Base-by-base conservation (phyloP, 1,140 invertebrate genomes). In the Acromyrmex echinatior region DNA sequence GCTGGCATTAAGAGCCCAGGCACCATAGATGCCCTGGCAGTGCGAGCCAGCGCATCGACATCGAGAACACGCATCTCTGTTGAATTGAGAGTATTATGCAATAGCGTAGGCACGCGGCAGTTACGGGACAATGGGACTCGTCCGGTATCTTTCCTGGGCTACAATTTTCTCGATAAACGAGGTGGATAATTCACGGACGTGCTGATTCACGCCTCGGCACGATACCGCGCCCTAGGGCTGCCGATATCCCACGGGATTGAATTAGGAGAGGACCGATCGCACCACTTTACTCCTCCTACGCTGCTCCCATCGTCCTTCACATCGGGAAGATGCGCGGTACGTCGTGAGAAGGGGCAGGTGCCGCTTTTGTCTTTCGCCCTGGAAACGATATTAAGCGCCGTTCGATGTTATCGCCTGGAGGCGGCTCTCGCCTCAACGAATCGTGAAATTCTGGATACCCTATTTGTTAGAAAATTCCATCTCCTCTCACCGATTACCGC, bases 251-350 rank as follows among this genome's bases (percentile, higher is more conserved):
- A 90, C 84, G 90, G 90, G 90, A 91, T 91, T 91, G 90, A 91
- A 91, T 91, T 91, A 91, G 87, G 87, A 91, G 80, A 91, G 90
- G 90, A 62, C 89, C 84, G 89, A 91, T 91, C 90, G 87, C 70
- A 66, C 71, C 82, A 87, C 82, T 88, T 88, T 86, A 12, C 88
- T 71, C 18, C 86, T 60, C 63, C 86, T 58, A 66, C 76, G 31
- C 16, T 88, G 53, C 86, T 86, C 68, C 88, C 81, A 60, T 56
- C 88, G 80, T 88, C 86, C 79, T 90, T 74, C 70, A 60, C 60
- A 14, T 51, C 68, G 73, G 49, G 28, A 77, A 74, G 87, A 86
- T 66, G 68, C 85, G 60, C 87, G 65, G 60, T 76, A 77, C 65
- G 12, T 51, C 90, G 90, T 91, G 90, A 62, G 90, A 91, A 91